These are phyloP conservation scores for Ranitomeya imitator DNA, from an alignment of 2,113 vertebrate species.

Conservation along the genomic window DNA sequence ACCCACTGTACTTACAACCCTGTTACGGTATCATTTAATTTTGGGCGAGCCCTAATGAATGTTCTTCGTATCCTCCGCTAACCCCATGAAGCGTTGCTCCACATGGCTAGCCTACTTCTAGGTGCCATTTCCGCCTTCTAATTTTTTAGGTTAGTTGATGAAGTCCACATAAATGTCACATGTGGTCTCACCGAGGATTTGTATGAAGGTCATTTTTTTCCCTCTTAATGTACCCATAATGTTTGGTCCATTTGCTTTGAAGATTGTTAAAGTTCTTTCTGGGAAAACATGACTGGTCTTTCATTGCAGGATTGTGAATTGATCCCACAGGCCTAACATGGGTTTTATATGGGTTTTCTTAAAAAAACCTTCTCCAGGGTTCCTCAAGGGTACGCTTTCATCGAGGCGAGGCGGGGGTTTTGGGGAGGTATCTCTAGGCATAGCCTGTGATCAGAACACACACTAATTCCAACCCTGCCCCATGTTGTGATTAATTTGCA, in stretches of 20 bases:
- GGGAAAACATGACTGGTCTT: conserved; percentile 2
- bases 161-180: neutral
- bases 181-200: neutral
- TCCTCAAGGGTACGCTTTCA: conserved; percentile 31
- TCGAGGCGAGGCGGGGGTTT: conserved; percentile 4
- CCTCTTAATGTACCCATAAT: neutral
- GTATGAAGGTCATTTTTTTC: neutral
- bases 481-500: conserved; percentile 99
- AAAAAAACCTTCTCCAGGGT: neutral
- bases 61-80: neutral
- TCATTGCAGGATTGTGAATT: conserved; percentile 12
- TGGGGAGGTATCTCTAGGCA: conserved; percentile 64
- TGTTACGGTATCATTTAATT: no score
- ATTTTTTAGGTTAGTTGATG: neutral
- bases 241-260: conserved; percentile 6
- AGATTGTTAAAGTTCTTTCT: neutral
- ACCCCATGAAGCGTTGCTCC: neutral
- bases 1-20: no score
- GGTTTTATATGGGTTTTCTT: conserved; percentile 24
- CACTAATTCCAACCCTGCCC: conserved; percentile 98
- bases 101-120: neutral
- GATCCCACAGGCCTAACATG: neutral
- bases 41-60: neutral
- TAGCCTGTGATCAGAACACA: conserved; percentile 96
- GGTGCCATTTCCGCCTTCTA: neutral